Percentiles rank a stretch among this genome's conserved stretches.
These are phyloP conservation scores for Dicaeum eximium DNA, from an alignment of 2,113 vertebrate genomes.

Conservation along the genomic window DNA sequence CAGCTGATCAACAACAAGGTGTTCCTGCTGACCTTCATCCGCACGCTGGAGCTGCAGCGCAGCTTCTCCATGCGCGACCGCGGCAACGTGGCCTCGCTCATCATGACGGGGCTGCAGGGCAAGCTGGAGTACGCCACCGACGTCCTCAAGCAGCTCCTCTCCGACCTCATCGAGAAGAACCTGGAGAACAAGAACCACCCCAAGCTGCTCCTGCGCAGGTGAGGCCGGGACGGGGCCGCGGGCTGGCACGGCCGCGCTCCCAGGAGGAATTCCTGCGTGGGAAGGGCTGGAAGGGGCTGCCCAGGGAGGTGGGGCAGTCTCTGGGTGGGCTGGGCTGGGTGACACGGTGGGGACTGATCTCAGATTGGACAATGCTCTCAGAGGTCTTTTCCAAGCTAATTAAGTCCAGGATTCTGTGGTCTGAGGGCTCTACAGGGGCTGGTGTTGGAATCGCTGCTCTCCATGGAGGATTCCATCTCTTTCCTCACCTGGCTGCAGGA, in stretches of 20 bases:
- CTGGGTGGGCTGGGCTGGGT: not conserved
- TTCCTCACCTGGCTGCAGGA: not conserved
- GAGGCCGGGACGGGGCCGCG: not conserved
- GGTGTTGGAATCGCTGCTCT: not conserved
- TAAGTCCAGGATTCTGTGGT: not conserved
- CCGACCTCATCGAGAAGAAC: constrained; percentile 96
- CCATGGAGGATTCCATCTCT: not conserved
- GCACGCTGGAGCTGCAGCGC: constrained; percentile 92
- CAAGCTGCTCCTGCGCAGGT: constrained; percentile 97
- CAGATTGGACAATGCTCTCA: not conserved
- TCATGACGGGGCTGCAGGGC: constrained; percentile 96
- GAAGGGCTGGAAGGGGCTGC: not conserved
- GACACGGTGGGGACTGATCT: too few relatives aligned
- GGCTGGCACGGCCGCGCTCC: fast-evolving
- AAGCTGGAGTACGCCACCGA: constrained; percentile 95
- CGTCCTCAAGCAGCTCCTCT: constrained; percentile 94
- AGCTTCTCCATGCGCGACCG: constrained; percentile 98
- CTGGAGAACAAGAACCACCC: constrained; percentile 98
- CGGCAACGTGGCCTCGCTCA: constrained; percentile 95
- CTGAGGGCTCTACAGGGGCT: not conserved
- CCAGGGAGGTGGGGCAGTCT: not conserved
- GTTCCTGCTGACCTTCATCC: constrained; percentile 95
- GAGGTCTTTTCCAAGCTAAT: not conserved
- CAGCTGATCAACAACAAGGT: constrained; percentile 99
- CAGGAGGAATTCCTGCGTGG: fast-evolving